A percentile compares a stretch with the other conserved stretches of the same genome.
These are phyloP conservation scores for Forbesichthys papilliferus DNA, from an alignment of 2,113 vertebrate species.

Conservation along the genomic window DNA sequence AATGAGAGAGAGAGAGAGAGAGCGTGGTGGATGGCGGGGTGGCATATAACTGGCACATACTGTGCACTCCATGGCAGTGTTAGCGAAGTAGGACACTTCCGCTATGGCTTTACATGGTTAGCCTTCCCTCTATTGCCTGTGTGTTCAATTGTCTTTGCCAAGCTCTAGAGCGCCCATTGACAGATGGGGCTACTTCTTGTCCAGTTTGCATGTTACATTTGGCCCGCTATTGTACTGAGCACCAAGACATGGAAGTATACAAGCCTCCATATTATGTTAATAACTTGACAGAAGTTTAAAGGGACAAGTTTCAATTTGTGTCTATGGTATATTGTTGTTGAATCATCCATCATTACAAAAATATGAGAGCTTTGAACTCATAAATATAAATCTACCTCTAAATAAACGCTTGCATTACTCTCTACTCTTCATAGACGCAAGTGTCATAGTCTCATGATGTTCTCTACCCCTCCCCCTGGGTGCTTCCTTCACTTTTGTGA, in stretches of 20 bases:
- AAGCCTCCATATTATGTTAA: slow-evolving; percentile 4
- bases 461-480: too few relatives aligned
- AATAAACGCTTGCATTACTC: too few relatives aligned
- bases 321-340: too few relatives aligned
- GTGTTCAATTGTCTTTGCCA: slow-evolving; percentile 26
- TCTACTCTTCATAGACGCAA: too few relatives aligned
- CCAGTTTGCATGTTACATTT: slow-evolving; percentile 24
- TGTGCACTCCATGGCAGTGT: slow-evolving; percentile 17
- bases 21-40: not conserved
- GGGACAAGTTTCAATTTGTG: slow-evolving; percentile 9
- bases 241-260: not conserved
- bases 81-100: slow-evolving; percentile 43
- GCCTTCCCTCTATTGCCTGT: slow-evolving; percentile 32
- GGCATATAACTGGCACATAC: slow-evolving; percentile 23
- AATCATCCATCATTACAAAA: slow-evolving; percentile 10
- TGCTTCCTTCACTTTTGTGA: too few relatives aligned
- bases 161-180: slow-evolving; percentile 11
- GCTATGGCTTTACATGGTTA: slow-evolving; percentile 18
- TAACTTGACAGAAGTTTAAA: slow-evolving; percentile 1
- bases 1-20: slow-evolving; percentile 3
- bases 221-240: slow-evolving; percentile 7
- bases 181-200: slow-evolving; percentile 16
- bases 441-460: too few relatives aligned
- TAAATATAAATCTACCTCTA: too few relatives aligned
- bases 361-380: not conserved